phyloP scores from a whole-genome alignment of 2,888 invertebrate species.

The Agrochola macilenta region DNA sequence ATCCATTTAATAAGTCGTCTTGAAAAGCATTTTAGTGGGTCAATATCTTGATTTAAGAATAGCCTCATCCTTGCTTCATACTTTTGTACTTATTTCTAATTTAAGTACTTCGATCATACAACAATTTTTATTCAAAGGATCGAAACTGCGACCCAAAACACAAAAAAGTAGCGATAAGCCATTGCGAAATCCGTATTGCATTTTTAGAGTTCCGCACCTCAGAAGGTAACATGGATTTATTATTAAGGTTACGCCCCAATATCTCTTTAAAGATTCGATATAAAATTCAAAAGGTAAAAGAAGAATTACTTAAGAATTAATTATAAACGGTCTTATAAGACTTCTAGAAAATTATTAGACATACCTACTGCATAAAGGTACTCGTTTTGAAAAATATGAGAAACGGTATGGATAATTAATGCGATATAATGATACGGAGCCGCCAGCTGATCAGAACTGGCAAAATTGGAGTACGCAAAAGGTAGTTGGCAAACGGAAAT shows the following conservation, averaged over 20 bases:
- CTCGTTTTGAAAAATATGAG: background rate
- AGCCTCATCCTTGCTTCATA: too few species aligned
- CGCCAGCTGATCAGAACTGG: background rate
- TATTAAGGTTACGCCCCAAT: background rate
- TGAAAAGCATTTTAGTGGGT: background rate
- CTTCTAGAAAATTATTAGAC: background rate
- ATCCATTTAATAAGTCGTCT: background rate
- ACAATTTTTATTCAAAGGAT: background rate
- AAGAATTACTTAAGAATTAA: background rate
- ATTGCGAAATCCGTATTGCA: background rate
- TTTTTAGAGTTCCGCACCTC: background rate
- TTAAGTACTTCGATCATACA: background rate
- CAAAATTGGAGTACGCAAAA: background rate
- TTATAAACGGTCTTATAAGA: background rate
- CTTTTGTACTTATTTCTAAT: background rate
- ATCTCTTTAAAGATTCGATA: background rate
- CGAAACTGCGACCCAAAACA: background rate
- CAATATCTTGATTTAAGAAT: background rate
- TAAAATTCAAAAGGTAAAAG: background rate
- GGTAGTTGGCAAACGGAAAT: background rate
- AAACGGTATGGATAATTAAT: background rate
- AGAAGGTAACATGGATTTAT: background rate
- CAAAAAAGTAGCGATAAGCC: background rate
- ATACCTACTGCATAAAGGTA: background rate
- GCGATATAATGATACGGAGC: background rate